Evolutionary conservation across 2,797 vertebrate genomes (phyloP), one percentile per base, ranked within the genome.

Genomic region (Morelia viridis): DNA sequence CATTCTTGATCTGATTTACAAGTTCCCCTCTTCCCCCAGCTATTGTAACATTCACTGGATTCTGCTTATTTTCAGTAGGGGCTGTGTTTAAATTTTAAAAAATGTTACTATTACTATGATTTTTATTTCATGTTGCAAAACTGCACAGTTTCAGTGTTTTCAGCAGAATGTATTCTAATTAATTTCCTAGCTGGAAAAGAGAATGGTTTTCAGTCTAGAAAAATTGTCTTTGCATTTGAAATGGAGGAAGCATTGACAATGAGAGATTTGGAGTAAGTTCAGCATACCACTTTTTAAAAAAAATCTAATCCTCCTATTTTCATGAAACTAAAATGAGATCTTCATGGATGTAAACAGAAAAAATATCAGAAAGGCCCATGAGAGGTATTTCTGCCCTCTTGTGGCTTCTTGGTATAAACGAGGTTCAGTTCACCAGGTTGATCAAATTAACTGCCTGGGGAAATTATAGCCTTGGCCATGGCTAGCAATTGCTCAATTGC

Each of bases 211-310:
- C 24, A 22, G 76, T 24, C 35, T 46, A 80, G 76, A 24, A 46
- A 80, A 80, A 24, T 5, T 24, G 41, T 80, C 76, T 80, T 80
- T 80, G 76, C 1, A 2, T 80, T 46, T 80, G 76, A 5, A 58
- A 65, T n/a, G n/a, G 10, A 8, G 19, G 58, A 80, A 58, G 62
- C 13, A 31, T 50, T 57, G 65, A 57, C 2, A 4, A 2, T 13
- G 50, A 5, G 41, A 13, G 31, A 94, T 91, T 41, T 94, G 90
- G 89, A 91, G 35, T 28, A 87, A 64, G 68, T 94, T 91, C 87
- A 92, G 88, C 87, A 91, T 57, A 8, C 56, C 83, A 91, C 8
- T 87, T 91, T 92, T 93, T 84, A 88, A 62, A 91, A 26, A 46
- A 35, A 56, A 68, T 28, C 86, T 9, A 58, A 24, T 84, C 53